Base-by-base conservation (phyloP, 2,797 vertebrate species). In the Hydrocynus forskahlii region DNA sequence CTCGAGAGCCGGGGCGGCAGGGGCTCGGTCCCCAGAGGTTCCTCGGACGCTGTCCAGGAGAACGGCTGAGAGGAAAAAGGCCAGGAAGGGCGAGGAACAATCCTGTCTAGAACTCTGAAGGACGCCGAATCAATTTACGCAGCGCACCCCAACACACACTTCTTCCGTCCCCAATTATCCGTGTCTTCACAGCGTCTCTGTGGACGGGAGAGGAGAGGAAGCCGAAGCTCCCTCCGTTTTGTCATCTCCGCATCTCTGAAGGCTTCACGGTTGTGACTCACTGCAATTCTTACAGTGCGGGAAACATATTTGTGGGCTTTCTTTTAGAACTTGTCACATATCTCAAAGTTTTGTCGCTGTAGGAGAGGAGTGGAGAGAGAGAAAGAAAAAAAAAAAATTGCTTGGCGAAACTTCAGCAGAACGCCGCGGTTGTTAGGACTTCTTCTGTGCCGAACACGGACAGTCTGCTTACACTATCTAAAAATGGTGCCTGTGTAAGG, bases 391-490 rank as follows among this genome's bases (percentile, higher is more conserved):
- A 16, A 13, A 73, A 73, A 38, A 57, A 73, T 9, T 2, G 38
- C 66, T 13, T 48, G 5, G 8, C 9, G 19, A 40, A 72, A 74
- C 62, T 80, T 68, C 1, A 60, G 68, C 62, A 19, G 64, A 55
- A 62, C 60, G 68, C 21, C 35, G 35, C 76, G 76, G 74, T 67
- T 84, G 43, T 73, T 71, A 17, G 78, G 54, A n/a, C 60, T 76
- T 50, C 72, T 48, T 67, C 76, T 35, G 35, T 29, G 62, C 64
- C 23, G 38, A 62, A 79, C 25, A 83, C 29, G 0, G 2, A 54
- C 67, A 25, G 63, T 75, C 81, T 75, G 55, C 81, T 83, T 67
- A 48, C 17, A 23, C 38, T 72, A 66, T 83, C 60, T 80, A 73
- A 40, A 69, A 73, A 81, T 43, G 57, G 68, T 66, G 48, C 50